Percentiles rank a stretch among this genome's conserved stretches.
These are phyloP conservation scores for Homarus gammarus DNA, from an alignment of 2,888 invertebrate genomes.

Conservation along the genomic window DNA sequence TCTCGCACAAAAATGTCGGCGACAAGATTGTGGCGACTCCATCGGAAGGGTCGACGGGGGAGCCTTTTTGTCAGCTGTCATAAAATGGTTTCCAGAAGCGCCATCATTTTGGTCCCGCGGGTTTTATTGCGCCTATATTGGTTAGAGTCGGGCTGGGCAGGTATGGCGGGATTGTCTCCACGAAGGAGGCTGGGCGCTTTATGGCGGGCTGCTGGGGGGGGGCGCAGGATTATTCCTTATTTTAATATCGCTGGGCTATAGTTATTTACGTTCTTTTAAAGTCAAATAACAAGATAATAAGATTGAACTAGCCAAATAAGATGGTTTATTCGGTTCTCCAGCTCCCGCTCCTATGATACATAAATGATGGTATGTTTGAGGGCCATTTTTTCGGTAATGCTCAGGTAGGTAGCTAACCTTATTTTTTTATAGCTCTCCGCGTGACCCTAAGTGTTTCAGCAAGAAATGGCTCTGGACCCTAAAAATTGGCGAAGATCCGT, in stretches of 20 bases:
- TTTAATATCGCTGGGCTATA: neutral
- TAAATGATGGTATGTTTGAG: too few species aligned
- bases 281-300: too few species aligned
- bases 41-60: neutral
- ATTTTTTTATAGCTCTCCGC: neutral
- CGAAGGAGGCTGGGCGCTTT: neutral
- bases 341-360: too few species aligned
- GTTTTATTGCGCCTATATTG: conserved; percentile 17
- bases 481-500: neutral
- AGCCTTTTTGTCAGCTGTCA: conserved; percentile 28
- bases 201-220: neutral
- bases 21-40: conserved; percentile 15
- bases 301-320: too few species aligned
- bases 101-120: conserved; percentile 31
- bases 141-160: neutral
- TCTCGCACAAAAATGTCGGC: neutral
- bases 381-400: too few species aligned
- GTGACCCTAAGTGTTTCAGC: neutral
- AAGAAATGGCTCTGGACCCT: neutral
- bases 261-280: neutral
- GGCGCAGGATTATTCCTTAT: neutral
- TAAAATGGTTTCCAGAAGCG: conserved; percentile 49
- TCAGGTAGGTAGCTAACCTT: neutral
- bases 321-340: too few species aligned
- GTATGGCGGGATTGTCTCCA: conserved; percentile 8